Conservation (phyloP, 64 coral and sea anemone genomes). For the Montipora efflorescens region DNA sequence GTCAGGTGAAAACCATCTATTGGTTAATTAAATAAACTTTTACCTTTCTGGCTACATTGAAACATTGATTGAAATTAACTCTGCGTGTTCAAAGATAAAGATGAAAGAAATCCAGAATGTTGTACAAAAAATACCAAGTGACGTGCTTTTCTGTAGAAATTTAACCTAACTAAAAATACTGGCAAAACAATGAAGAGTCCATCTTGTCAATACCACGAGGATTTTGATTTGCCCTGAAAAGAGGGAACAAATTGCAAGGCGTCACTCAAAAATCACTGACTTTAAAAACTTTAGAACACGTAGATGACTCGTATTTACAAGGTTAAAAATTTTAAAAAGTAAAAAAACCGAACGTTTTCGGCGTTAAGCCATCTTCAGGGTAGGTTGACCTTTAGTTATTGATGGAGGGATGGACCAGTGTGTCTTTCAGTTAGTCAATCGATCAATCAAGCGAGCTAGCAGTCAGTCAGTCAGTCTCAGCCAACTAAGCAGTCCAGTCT, state of each 20-base stretch:
- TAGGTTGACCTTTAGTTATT: background rate
- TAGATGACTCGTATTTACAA: too few relatives aligned
- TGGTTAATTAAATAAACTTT: too few relatives aligned
- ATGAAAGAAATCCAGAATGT: background rate
- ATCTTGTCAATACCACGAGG: constrained; percentile 21
- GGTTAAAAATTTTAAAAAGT: too few relatives aligned
- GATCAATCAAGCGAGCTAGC: background rate
- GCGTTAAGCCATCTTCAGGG: too few relatives aligned
- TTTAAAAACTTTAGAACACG: too few relatives aligned
- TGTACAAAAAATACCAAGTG: background rate
- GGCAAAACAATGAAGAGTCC: background rate
- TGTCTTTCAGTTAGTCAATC: too few relatives aligned
- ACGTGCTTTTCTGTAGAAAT: background rate
- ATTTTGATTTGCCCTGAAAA: constrained; percentile 31
- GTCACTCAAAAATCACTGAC: too few relatives aligned
- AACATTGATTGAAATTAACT: too few relatives aligned
- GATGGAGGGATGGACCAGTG: background rate
- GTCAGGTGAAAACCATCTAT: too few relatives aligned
- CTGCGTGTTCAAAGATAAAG: background rate
- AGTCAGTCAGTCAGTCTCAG: background rate
- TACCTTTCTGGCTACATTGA: too few relatives aligned
- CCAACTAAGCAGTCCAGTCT: too few relatives aligned
- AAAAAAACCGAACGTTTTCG: too few relatives aligned
- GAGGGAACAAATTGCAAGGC: background rate
- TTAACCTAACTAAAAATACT: background rate